Evolutionary conservation across 2,113 vertebrate species (phyloP), one percentile per base, ranked within the genome.

Genomic region (Phylloscopus trochiloides): DNA sequence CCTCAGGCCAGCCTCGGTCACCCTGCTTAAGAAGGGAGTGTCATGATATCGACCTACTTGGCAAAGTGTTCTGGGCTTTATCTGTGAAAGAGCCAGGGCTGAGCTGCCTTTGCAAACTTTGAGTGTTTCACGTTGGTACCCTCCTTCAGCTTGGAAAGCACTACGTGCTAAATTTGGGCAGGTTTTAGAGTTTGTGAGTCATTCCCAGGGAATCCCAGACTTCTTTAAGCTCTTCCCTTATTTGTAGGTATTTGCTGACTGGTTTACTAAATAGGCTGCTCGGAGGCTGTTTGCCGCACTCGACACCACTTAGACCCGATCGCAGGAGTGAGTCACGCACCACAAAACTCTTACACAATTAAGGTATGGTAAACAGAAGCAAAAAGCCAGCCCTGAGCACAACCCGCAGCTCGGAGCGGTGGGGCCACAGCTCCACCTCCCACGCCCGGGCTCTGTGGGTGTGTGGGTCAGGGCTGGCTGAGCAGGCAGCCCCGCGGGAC

Each of bases 371-470:
- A 34, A 59, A 32, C 0, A 3, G 80, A 58, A 74, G 57, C 14
- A 17, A 31, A 47, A 72, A 1, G 3, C 7, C 63, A 65, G 45
- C 51, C 62, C 34, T 28, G 74, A 52, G 51, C 40, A 66, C 43
- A 71, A 1, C 22, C 38, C 71, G 1, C 21, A 15, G 25, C 55
- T 24, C 11, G 47, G 38, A 11, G 4, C 0, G 31, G 9, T 26
- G 86, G 24, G 31, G 22, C 6, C 2, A 50, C 34, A 83, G 63
- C 78, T 86, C 31, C 14, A 2, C 31, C 76, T 72, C 10, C 47
- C 3, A 1, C 0, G 1, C 17, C 42, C 32, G 58, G 71, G 5
- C 17, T 40, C 32, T 7, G 9, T 1, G 0, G 1, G 11, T 0
- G 5, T 17, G 32, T 77, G 90, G 80, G 47, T 94, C 95, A 62